Conservation (phyloP, 2,113 vertebrate genomes). For the Pleuronectes platessa region DNA sequence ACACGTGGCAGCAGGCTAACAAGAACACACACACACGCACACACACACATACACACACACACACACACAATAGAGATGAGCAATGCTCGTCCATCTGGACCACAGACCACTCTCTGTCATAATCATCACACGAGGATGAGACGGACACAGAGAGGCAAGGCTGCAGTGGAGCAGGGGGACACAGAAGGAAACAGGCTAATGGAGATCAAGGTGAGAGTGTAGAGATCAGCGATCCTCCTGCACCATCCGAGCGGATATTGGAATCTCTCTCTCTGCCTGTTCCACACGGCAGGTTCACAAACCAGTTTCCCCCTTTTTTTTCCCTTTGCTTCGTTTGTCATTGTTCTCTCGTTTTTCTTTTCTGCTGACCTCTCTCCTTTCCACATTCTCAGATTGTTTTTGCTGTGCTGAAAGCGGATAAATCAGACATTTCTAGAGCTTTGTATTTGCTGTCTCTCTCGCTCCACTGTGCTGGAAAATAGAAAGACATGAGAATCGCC, state of each 20-base stretch:
- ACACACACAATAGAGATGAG: slow-evolving; percentile 32
- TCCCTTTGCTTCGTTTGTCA: background rate
- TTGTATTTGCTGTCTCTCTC: background rate
- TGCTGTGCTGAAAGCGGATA: too few relatives aligned
- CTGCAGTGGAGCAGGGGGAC: background rate
- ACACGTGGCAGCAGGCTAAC: slow-evolving; percentile 10
- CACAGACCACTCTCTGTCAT: slow-evolving; percentile 41
- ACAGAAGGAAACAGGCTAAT: slow-evolving; percentile 2
- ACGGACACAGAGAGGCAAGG: background rate
- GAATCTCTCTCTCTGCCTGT: slow-evolving; percentile 10
- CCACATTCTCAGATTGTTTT: background rate
- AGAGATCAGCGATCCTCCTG: slow-evolving; percentile 15
- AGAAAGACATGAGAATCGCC: slow-evolving; percentile 24
- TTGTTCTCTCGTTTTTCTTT: slow-evolving; percentile 30
- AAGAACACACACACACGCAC: slow-evolving; percentile 35
- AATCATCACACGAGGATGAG: slow-evolving; percentile 12
- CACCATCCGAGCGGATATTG: slow-evolving; percentile 15
- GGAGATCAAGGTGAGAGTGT: slow-evolving; percentile 11
- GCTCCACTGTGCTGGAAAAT: slow-evolving; percentile 47
- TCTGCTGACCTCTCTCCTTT: slow-evolving; percentile 33
- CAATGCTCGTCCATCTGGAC: slow-evolving; percentile 63
- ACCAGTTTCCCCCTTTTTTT: background rate
- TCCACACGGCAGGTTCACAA: slow-evolving; percentile 49
- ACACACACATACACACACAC: slow-evolving; percentile 26
- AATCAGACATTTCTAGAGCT: slow-evolving; percentile 10